phyloP scores from a whole-genome alignment of 2,113 vertebrate genomes.

The Sylvilagus bachmani region DNA sequence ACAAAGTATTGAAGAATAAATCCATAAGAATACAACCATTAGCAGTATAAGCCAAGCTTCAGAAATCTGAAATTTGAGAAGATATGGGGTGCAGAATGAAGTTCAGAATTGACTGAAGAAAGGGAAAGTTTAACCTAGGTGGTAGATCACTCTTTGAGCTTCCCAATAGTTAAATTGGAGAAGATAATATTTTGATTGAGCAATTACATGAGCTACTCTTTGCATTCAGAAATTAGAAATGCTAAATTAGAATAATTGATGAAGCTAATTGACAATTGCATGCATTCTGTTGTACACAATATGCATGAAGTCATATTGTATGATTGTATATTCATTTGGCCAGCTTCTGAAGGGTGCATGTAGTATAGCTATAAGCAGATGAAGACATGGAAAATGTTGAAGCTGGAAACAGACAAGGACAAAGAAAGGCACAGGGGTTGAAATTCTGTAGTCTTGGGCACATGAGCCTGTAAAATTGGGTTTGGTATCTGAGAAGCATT shows the following conservation, averaged over 20 bases:
- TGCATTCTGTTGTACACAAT: accelerated
- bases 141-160: slow-evolving; percentile 11
- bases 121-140: neutral
- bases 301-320: neutral
- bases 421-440: neutral
- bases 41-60: neutral
- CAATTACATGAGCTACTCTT: slow-evolving; percentile 48
- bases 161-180: neutral
- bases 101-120: slow-evolving; percentile 23
- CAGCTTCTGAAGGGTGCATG: neutral
- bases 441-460: neutral
- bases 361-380: neutral
- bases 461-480: slow-evolving; percentile 5
- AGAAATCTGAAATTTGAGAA: neutral
- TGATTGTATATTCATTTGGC: neutral
- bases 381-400: neutral
- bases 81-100: neutral
- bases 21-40: neutral
- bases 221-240: slow-evolving; percentile 4
- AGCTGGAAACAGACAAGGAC: neutral
- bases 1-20: slow-evolving; percentile 30
- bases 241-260: slow-evolving; percentile 50
- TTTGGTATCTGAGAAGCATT: slow-evolving; percentile 43
- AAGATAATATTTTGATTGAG: slow-evolving; percentile 18
- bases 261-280: slow-evolving; percentile 20